These are phyloP conservation scores for Neelides sp. DNA, from an alignment of 1,140 invertebrate genomes.

Conservation along the genomic window DNA sequence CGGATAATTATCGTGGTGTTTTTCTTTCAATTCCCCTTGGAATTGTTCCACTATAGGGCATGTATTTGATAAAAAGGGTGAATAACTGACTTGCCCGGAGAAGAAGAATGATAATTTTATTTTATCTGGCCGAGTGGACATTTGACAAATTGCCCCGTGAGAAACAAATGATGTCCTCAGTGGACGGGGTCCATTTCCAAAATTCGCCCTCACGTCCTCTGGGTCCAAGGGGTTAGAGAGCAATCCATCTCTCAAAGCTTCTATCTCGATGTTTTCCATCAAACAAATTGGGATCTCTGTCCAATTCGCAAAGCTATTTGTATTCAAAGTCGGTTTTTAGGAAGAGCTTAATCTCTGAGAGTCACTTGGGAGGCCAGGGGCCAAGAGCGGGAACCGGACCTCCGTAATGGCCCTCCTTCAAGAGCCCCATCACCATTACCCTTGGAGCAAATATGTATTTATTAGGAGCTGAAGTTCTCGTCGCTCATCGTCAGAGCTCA, in stretches of 20 bases:
- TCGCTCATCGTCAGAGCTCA: too few species aligned
- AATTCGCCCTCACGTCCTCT: conserved; percentile 11
- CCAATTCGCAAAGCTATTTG: conserved; percentile 26
- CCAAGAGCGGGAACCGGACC: too few species aligned
- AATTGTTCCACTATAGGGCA: too few species aligned
- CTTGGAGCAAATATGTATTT: too few species aligned
- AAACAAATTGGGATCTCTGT: conserved; percentile 9
- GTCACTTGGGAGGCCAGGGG: too few species aligned
- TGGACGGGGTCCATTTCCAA: conserved; percentile 17
- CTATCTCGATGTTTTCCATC: not conserved
- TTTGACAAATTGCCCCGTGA: conserved; percentile 26
- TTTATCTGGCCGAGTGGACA: conserved; percentile 26
- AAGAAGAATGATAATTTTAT: conserved; percentile 18
- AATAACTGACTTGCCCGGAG: not conserved
- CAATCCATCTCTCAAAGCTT: not conserved
- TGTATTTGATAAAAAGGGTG: not conserved
- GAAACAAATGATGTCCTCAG: conserved; percentile 25
- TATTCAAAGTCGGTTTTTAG: conserved; percentile 8
- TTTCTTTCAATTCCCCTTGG: too few species aligned
- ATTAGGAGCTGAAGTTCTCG: too few species aligned
- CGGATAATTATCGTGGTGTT: too few species aligned
- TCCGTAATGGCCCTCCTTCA: too few species aligned
- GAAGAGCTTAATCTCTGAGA: too few species aligned
- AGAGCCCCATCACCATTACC: too few species aligned
- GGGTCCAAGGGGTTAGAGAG: conserved; percentile 19